Base-by-base conservation (phyloP, 2,113 vertebrate genomes). In the Boulengeromyrus knoepffleri region DNA sequence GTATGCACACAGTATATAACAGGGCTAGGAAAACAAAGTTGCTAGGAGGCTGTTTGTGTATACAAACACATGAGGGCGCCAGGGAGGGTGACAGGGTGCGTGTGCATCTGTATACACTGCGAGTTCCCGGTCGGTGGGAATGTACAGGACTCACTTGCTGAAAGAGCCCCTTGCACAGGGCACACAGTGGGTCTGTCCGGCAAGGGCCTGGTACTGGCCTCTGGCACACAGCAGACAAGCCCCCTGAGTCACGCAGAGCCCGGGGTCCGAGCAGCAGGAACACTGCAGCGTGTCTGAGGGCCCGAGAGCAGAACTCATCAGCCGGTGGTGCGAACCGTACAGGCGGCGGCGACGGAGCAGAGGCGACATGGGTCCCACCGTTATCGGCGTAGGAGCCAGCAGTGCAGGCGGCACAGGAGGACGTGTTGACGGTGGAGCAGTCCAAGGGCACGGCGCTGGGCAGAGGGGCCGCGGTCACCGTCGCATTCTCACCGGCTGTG, bases 111-210 rank as follows among this genome's bases (percentile, higher is more conserved):
- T 39, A 42, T 39, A 42, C 5, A 42, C 36, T 77, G 31, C 6
- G 15, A 19, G 15, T 1, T 31, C n/a, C 2, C 2, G 50, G 46
- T n/a, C 27, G 1, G n/a, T 27, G 10, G 45, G 50, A 13, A 27
- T 12, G 52, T 39, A 66, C 21, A 2, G 8, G 8, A 66, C 95
- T 95, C 93, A 98, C 97, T 97, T 97, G 91, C 91, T 87, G 88
- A 96, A 97, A 88, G 17, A 94, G 0, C 97, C 97, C 62, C 15
- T 93, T 0, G 89, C 92, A 90, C 97, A 98, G 24, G 97, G 96
- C 90, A 95, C 74, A 92, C 97, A 98, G 0, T 89, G 90, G 46
- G 19, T 92, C 90, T 97, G 96, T 85, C 96, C 97, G 0, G 94
- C 90, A 3, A 92, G 87, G 0, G 97, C 95, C 92, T 98, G 97